Percentiles rank a stretch among this genome's conserved stretches.
These are phyloP conservation scores for Syngnathoides biaculeatus DNA, from an alignment of 2,113 vertebrate genomes.

Conservation along the genomic window DNA sequence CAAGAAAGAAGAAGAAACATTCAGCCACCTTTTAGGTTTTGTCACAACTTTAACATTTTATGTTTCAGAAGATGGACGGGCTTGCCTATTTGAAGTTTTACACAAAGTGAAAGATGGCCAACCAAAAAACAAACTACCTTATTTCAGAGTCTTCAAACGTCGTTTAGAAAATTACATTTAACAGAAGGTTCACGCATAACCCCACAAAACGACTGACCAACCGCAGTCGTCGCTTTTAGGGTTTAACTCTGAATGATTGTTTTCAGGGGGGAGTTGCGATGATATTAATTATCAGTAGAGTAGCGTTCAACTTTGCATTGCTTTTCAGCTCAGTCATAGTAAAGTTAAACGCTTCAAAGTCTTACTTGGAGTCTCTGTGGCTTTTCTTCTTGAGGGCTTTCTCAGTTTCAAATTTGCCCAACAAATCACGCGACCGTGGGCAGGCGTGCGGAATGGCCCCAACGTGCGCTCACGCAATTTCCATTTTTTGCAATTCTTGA, in stretches of 20 bases:
- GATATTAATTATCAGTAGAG: background rate
- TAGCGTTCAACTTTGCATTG: background rate
- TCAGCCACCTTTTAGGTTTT: background rate
- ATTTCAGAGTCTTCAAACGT: no score
- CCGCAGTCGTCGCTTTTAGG: background rate
- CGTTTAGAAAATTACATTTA: no score
- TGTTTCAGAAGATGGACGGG: background rate
- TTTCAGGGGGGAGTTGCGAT: background rate
- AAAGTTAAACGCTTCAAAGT: conserved; percentile 9
- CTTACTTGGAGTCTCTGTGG: conserved; percentile 18
- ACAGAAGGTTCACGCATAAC: no score
- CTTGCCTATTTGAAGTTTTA: background rate
- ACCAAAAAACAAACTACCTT: background rate
- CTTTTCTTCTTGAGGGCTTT: conserved; percentile 17
- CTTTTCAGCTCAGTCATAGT: background rate
- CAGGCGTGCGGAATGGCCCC: conserved; percentile 11
- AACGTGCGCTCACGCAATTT: conserved; percentile 38
- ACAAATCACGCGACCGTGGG: conserved; percentile 14
- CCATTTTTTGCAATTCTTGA: conserved; percentile 26
- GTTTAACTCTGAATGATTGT: background rate
- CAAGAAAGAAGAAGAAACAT: background rate
- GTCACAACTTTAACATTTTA: background rate
- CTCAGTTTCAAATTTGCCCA: conserved; percentile 44
- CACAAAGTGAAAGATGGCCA: background rate
- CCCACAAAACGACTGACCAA: no score